phyloP scores from a whole-genome alignment of 2,113 vertebrate species.

The Phalacrocorax brasilianus region DNA sequence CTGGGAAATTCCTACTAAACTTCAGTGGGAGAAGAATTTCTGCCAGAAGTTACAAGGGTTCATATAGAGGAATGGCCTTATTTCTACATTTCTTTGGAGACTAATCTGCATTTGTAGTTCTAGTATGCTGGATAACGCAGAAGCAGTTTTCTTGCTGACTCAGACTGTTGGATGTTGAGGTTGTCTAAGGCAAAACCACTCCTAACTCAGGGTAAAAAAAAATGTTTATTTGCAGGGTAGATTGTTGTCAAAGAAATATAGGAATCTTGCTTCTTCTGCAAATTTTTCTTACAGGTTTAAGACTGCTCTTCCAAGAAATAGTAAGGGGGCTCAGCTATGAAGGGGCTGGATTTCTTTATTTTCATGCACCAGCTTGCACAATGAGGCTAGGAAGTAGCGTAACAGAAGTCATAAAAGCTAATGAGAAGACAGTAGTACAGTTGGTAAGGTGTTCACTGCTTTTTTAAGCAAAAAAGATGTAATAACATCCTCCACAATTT shows the following conservation, averaged over 20 bases:
- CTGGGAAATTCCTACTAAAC: not conserved
- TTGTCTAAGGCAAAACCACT: not conserved
- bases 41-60: not conserved
- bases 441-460: not conserved
- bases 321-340: not conserved
- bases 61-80: not conserved
- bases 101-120: not conserved
- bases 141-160: not conserved
- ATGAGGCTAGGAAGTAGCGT: not conserved
- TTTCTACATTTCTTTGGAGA: not conserved
- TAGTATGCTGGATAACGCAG: not conserved
- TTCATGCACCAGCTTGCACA: not conserved
- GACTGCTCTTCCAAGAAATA: not conserved
- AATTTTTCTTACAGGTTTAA: not conserved
- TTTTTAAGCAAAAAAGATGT: not conserved
- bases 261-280: not conserved
- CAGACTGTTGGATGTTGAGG: not conserved
- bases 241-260: not conserved
- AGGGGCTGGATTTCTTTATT: not conserved
- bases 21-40: not conserved
- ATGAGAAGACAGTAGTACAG: not conserved
- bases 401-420: not conserved
- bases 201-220: not conserved
- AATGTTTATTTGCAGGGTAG: not conserved
- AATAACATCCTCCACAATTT: not conserved